These are phyloP conservation scores for Tetheella fluctuosa DNA, from an alignment of 2,888 invertebrate species.

Conservation along the genomic window DNA sequence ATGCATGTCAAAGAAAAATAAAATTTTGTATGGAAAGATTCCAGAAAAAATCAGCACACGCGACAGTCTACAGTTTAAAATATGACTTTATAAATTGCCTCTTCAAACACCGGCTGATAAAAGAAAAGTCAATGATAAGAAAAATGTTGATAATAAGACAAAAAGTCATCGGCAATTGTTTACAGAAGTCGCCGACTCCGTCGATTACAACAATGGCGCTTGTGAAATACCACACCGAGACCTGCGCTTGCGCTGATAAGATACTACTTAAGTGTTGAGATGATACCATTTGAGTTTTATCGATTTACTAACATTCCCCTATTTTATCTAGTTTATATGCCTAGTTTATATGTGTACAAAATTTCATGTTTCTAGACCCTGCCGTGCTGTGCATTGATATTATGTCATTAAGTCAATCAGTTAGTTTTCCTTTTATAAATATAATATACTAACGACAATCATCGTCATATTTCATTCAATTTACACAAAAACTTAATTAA, in stretches of 20 bases:
- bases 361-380: too few species aligned
- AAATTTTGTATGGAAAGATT: neutral
- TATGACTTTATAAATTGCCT: neutral
- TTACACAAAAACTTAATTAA: too few species aligned
- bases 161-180: conserved; percentile 43
- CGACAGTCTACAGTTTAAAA: neutral
- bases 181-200: conserved; percentile 38
- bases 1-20: too few species aligned
- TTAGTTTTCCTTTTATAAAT: too few species aligned
- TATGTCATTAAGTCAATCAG: too few species aligned
- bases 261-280: neutral
- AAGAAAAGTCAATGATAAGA: conserved; percentile 27
- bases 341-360: too few species aligned
- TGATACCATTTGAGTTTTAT: neutral
- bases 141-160: conserved; percentile 38
- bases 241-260: conserved; percentile 4
- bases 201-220: conserved; percentile 40
- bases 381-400: too few species aligned
- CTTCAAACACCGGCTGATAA: conserved; percentile 16
- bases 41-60: neutral
- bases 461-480: too few species aligned
- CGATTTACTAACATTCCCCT: too few species aligned
- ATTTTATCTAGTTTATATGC: too few species aligned
- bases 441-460: too few species aligned
- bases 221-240: conserved; percentile 32